A percentile compares a stretch with the other conserved stretches of the same genome.
Evolutionary conservation across 2,888 invertebrate genomes (phyloP).

Genomic region (Drosophila acutilabella): DNA sequence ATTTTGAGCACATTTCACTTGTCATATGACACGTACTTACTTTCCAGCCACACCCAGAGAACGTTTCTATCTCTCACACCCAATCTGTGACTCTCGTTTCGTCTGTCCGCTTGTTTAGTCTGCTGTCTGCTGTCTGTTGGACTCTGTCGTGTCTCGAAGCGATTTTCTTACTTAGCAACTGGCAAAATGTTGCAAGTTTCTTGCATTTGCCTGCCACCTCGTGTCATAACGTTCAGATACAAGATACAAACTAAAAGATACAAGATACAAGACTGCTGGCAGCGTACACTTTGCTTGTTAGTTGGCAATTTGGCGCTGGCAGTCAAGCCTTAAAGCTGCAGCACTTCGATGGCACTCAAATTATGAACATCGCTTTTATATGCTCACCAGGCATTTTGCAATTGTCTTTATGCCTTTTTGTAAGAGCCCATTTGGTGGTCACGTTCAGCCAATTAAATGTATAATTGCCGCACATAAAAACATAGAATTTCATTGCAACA

Average conservation of each 20-base stretch:
- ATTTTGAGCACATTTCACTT: constrained; percentile 80
- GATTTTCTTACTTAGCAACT: constrained; percentile 74
- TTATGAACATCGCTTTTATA: constrained; percentile 47
- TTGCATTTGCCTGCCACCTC: constrained; percentile 34
- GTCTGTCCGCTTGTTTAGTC: constrained; percentile 1
- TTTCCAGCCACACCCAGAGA: constrained; percentile 27
- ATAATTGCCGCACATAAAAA: constrained; percentile 63
- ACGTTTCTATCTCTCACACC: neutral
- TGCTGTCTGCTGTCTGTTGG: constrained; percentile 10
- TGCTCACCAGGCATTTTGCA: constrained; percentile 38
- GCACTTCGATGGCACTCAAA: constrained; percentile 30
- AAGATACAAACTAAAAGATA: constrained; percentile 54
- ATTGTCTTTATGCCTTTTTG: constrained; percentile 68
- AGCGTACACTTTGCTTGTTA: constrained; percentile 42
- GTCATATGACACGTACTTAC: constrained; percentile 76
- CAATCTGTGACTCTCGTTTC: neutral
- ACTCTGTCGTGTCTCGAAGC: constrained; percentile 62
- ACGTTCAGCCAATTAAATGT: constrained; percentile 72
- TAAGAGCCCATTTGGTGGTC: constrained; percentile 48
- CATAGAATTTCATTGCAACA: constrained; percentile 19
- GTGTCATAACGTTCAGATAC: constrained; percentile 58
- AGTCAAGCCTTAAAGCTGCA: constrained; percentile 51
- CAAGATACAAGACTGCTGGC: constrained; percentile 40
- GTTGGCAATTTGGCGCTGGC: constrained; percentile 51
- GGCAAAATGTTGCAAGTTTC: constrained; percentile 70